These are phyloP conservation scores for Poecilia picta DNA, from an alignment of 2,797 vertebrate species.

Conservation along the genomic window DNA sequence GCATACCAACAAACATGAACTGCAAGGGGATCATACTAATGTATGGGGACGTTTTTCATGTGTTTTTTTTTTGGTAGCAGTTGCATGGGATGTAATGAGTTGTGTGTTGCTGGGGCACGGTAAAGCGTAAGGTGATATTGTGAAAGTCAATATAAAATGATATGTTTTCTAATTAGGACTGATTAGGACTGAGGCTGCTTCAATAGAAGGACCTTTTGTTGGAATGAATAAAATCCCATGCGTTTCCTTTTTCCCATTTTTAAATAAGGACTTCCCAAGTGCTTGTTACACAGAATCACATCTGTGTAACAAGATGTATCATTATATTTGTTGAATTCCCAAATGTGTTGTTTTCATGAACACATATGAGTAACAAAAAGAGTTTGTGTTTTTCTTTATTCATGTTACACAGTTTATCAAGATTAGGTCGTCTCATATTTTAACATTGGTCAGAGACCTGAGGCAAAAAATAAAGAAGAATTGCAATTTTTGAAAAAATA, in stretches of 20 bases:
- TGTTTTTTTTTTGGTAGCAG: conserved; percentile 25
- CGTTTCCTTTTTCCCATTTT: conserved; percentile 32
- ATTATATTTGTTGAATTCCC: neutral
- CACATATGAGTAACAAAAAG: neutral
- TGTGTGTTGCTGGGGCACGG: conserved; percentile 32
- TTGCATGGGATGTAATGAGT: conserved; percentile 28
- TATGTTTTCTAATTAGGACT: conserved; percentile 76
- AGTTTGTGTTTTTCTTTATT: neutral
- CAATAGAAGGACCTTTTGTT: conserved; percentile 68
- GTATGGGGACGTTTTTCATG: conserved; percentile 3
- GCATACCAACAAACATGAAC: conserved; percentile 4
- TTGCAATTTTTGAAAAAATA: neutral
- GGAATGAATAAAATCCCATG: conserved; percentile 57
- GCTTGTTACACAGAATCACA: conserved; percentile 31
- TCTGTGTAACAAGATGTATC: conserved; percentile 1
- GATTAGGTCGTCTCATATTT: neutral
- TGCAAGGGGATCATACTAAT: conserved; percentile 5
- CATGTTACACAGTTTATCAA: neutral
- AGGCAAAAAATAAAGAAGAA: neutral
- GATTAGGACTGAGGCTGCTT: conserved; percentile 74
- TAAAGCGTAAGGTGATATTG: conserved; percentile 65
- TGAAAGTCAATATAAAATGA: conserved; percentile 64
- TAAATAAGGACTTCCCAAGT: conserved; percentile 17
- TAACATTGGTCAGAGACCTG: neutral
- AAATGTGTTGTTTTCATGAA: neutral